Conservation (phyloP, 2,797 vertebrate species). For the Syngnathus acus region DNA sequence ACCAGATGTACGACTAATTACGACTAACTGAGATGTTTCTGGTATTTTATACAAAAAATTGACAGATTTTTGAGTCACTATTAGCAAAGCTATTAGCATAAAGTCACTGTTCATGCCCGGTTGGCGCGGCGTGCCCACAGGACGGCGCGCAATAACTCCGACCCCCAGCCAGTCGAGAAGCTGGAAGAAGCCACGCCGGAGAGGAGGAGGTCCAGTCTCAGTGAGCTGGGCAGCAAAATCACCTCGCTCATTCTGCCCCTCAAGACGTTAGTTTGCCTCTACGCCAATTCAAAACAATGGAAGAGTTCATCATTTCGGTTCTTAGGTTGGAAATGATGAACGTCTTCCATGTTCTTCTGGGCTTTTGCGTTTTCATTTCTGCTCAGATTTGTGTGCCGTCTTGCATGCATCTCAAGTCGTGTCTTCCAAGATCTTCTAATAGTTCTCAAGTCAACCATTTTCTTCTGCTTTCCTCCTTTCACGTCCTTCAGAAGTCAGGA, state of each 20-base stretch:
- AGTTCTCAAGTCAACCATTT: neutral
- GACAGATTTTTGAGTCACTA: too few species aligned
- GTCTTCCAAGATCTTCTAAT: neutral
- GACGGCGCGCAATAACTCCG: constrained; percentile 41
- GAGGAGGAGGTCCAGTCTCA: constrained; percentile 74
- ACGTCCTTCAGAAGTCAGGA: constrained; percentile 53
- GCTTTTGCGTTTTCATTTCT: neutral
- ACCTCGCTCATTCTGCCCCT: constrained; percentile 64
- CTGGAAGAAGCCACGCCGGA: constrained; percentile 41
- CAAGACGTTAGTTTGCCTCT: constrained; percentile 68
- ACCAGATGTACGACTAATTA: too few species aligned
- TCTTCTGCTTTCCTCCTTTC: constrained; percentile 17
- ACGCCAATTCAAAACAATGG: constrained; percentile 18
- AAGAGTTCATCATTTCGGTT: constrained; percentile 41
- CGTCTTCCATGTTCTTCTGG: neutral
- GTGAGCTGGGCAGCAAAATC: constrained; percentile 74
- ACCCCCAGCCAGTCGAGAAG: constrained; percentile 55
- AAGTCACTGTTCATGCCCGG: neutral
- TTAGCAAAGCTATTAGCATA: neutral
- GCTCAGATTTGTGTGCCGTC: neutral
- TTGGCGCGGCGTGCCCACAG: constrained; percentile 46
- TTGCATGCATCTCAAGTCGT: neutral
- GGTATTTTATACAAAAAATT: too few species aligned
- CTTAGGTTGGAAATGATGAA: neutral
- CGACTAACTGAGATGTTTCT: too few species aligned